Base-by-base conservation (phyloP, 2,888 invertebrate species). In the Hydrotaea diabolus region DNA sequence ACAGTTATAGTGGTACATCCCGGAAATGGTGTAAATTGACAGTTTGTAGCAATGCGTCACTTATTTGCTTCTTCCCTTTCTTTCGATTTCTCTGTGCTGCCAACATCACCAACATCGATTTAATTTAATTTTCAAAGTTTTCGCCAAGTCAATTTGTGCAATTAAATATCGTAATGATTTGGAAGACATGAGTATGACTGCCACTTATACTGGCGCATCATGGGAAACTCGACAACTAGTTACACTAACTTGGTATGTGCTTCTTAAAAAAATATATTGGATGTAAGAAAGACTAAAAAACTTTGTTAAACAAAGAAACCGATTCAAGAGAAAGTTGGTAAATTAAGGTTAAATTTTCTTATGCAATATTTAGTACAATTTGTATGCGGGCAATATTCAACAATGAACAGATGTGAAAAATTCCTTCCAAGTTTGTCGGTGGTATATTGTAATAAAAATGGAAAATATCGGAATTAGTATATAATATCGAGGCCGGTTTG, bases 151-250 rank as follows among this genome's bases (percentile, higher is more conserved):
- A 72, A 49, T 72, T 49, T 49, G 53, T 55, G 72, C 72, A 72
- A 72, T 72, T 72, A 55, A 72, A 72, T 17, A 31, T 53, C 53
- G 53, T 72, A 72, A 72, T 72, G 23, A 53, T 72, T 72, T 72
- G 72, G 55, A 53, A 53, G 53, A 55, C 39, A 39, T 66, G 17
- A 66, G 7, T 17, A 21, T 66, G 19, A 19, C 43, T 39, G 43
- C 36, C 15, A 17, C 17, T 64, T 17, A 19, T 11, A 49, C 49
- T 31, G 31, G 9, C 36, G 0, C 31, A 31, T 31, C 31, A 31
- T 7, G 7, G 7, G 31, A 62, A 62, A 62, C 62, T 13, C 17
- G n/a, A 31, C 9, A 31, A 62, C 31, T 31, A 62, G 62, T 62
- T 62, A 26, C 59, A 26, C 26, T 1, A 26, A 59, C 23, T 59